Evolutionary conservation across 2,888 invertebrate species (phyloP).

Genomic region (Agelastica alni): DNA sequence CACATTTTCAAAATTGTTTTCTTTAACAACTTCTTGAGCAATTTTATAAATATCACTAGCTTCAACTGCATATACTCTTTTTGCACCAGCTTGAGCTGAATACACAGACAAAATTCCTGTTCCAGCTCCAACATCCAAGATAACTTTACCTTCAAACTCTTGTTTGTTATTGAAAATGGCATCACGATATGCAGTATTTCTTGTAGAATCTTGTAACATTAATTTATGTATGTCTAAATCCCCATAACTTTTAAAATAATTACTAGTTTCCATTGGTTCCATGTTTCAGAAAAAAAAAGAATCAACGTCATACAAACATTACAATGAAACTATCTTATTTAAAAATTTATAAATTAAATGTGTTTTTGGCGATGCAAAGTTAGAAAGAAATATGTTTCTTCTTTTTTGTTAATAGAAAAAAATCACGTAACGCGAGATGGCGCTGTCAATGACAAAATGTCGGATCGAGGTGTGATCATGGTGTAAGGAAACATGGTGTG

Average conservation of each 20-base stretch:
- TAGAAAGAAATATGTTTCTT: too few species aligned
- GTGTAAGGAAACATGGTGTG: too few species aligned
- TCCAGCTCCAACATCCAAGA: slow-evolving; percentile 86
- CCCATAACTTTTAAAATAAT: slow-evolving; percentile 75
- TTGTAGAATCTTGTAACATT: slow-evolving; percentile 76
- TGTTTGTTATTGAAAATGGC: slow-evolving; percentile 73
- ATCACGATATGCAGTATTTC: slow-evolving; percentile 78
- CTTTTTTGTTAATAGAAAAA: too few species aligned
- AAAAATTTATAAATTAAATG: too few species aligned
- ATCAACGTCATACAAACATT: too few species aligned
- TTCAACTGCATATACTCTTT: slow-evolving; percentile 83
- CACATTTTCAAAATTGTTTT: slow-evolving; percentile 69
- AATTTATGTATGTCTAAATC: slow-evolving; percentile 79
- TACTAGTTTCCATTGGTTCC: slow-evolving; percentile 45
- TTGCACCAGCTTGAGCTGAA: slow-evolving; percentile 89
- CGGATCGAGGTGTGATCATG: too few species aligned
- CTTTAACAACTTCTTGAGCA: slow-evolving; percentile 68
- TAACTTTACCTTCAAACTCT: slow-evolving; percentile 74
- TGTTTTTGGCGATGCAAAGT: too few species aligned
- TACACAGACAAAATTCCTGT: slow-evolving; percentile 89
- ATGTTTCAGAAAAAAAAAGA: too few species aligned
- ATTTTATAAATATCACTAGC: slow-evolving; percentile 72
- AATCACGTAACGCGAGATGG: too few species aligned
- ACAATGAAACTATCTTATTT: too few species aligned
- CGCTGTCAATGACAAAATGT: too few species aligned